Evolutionary conservation across 2,797 vertebrate species (phyloP), one percentile per base, ranked within the genome.

Genomic region (Aphelocoma californica): DNA sequence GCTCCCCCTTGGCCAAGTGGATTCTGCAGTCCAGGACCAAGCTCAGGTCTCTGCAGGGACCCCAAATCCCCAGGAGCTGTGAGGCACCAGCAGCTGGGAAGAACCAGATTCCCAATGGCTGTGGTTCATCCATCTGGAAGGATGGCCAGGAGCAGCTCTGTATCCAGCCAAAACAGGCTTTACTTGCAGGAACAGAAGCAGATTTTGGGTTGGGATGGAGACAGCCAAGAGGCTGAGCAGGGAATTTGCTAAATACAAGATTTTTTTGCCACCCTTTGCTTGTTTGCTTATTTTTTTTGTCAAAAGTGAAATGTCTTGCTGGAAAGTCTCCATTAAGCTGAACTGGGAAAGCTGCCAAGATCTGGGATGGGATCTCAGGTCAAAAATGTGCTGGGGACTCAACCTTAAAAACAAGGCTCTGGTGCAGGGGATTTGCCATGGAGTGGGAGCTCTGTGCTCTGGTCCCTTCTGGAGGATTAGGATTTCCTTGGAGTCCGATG

Each of bases 301-400:
- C 71, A 80, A 73, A 91, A 94, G 18, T 73, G 56, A 93, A 84
- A 77, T 62, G 48, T 80, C 67, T 91, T 87, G n/a, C 88, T 93
- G 81, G 40, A 79, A 91, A 85, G 7, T 42, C 86, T 93, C 89
- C 79, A 71, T 48, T 79, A 77, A 95, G 36, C 78, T 85, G 75
- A 77, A 77, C 79, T 61, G 57, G 85, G 84, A 92, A 82, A 79
- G 48, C 45, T 88, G 81, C 71, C 91, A 91, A 64, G 61, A 75
- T 80, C 71, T 83, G 72, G 38, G 47, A 60, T 77, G 78, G 56
- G 60, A 81, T 80, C 42, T 95, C 38, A 48, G 71, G 87, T 94
- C 79, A 92, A 88, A 86, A 77, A 51, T 17, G 25, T 92, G 20
- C 40, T 67, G 29, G 18, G 14, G 47, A 87, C 29, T 20, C 74